Base-by-base conservation (phyloP, 2,888 invertebrate species). In the Neoaliturus tenellus region DNA sequence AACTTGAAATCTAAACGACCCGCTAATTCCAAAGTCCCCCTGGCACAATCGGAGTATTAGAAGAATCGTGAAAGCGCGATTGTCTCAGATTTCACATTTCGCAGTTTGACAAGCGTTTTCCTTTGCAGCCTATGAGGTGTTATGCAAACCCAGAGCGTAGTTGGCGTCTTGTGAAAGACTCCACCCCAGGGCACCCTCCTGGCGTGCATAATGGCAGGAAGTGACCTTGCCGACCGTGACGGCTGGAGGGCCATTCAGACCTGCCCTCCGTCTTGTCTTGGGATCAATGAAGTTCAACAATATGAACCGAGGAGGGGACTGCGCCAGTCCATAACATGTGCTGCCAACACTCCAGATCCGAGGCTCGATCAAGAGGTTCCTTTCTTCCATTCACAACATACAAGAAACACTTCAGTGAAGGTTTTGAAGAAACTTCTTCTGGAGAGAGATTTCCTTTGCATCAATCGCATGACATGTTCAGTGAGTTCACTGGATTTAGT, bases 121-220 rank as follows among this genome's bases (percentile, higher is more conserved):
- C 1, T 23, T n/a, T n/a, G n/a, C n/a, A n/a, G n/a, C n/a, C n/a
- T n/a, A n/a, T n/a, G n/a, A n/a, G 55, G 55, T 6, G 55, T 55
- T 55, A 55, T 55, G 55, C 23, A 62, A 62, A 31, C 62, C 20
- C 55, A 31, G 10, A 17, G 17, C 17, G 62, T n/a, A n/a, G n/a
- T 25, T 62, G 62, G 31, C 25, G 4, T n/a, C n/a, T n/a, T 4
- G 62, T 31, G 62, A 31, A 62, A 62, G 62, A 31, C 28, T 55
- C 73, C 41, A 23, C 41, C 73, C 73, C 28, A 2, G 8, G 73
- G 39, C 44, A 75, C 73, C 73, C 75, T 35, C 35, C 55, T 31
- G 78, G 28, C 33, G 78, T n/a, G 55, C 5, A 55, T 55, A 78
- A 75, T 75, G 78, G 55, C 78, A 78, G 78, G 78, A 78, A 78